Base-by-base conservation (phyloP, 2,797 vertebrate genomes). In the Halcyon smyrnensis region DNA sequence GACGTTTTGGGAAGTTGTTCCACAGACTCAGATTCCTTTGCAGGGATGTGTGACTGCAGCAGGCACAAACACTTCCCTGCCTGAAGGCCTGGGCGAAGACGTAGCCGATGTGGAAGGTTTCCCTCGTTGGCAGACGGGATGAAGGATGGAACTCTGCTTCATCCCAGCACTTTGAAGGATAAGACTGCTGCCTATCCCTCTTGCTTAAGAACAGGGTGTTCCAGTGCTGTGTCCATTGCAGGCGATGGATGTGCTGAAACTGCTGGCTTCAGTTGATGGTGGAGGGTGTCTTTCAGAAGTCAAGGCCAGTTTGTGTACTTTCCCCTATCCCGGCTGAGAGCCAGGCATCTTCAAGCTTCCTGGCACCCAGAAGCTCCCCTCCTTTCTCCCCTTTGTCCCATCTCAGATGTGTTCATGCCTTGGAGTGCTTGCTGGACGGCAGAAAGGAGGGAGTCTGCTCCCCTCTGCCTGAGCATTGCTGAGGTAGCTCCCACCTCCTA, bases 221-320 rank as follows among this genome's bases (percentile, higher is more conserved):
- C 64, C 95, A 85, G 91, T 64, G 91, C 93, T 71, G 84, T 68
- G 82, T 97, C 92, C 94, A 80, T 94, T 90, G 96, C 97, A 20
- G 97, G 97, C 96, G 43, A 97, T 92, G 91, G 94, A 96, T 80
- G 81, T 75, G 65, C 57, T 37, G 46, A 81, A 82, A 94, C 84
- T 87, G 80, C 89, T 93, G 76, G 79, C 89, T 92, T 85, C 90
- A 92, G 94, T 95, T 78, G 4, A 24, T 1, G 50, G 77, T 32
- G 76, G 53, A 93, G 76, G 75, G 80, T 65, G 91, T 96, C 45
- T 4, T 43, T 94, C 84, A 89, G 95, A 93, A 90, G 62, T 87
- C 71, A 89, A 93, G 96, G 95, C 95, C 93, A 96, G 96, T 96
- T 90, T 30, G 62, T 71, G 70, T 89, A 81, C 74, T 91, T 67